A percentile compares a stretch with the other conserved stretches of the same genome.
phyloP scores from a whole-genome alignment of 1,140 invertebrate genomes.

The Panagrolaimus sp. region DNA sequence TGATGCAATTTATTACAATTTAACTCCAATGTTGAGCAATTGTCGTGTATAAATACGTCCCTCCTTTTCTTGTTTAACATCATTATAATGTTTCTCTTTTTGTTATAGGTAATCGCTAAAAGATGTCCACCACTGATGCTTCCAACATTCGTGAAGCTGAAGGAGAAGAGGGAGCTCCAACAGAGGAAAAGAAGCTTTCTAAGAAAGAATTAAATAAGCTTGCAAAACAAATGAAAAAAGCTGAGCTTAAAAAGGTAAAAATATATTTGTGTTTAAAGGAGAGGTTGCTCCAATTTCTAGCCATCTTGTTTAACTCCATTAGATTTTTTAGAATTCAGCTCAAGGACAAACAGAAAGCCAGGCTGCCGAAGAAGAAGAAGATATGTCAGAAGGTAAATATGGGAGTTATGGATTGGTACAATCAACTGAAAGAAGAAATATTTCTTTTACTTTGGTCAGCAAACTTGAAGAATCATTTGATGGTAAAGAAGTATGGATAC shows the following conservation, averaged over 20 bases:
- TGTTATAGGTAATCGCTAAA: too few relatives aligned
- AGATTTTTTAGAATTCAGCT: not conserved
- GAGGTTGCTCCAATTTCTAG: too few relatives aligned
- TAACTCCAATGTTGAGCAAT: too few relatives aligned
- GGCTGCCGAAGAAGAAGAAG: slow-evolving; percentile 22
- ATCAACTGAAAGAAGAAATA: slow-evolving; percentile 36
- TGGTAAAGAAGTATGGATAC: slow-evolving; percentile 50
- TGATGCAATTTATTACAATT: too few relatives aligned
- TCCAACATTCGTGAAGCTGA: not conserved
- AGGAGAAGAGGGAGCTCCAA: not conserved
- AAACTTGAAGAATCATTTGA: slow-evolving; percentile 36
- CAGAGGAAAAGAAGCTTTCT: slow-evolving; percentile 31
- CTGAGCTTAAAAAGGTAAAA: slow-evolving; percentile 12
- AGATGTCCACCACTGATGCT: not conserved
- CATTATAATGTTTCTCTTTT: too few relatives aligned
- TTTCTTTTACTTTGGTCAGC: slow-evolving; percentile 36
- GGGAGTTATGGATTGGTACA: slow-evolving; percentile 49
- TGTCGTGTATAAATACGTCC: too few relatives aligned
- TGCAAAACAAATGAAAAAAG: slow-evolving; percentile 11
- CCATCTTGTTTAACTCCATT: too few relatives aligned
- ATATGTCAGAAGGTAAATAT: slow-evolving; percentile 48
- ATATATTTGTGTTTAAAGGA: too few relatives aligned
- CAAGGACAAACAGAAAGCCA: slow-evolving; percentile 15
- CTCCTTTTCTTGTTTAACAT: too few relatives aligned
- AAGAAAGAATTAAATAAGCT: slow-evolving; percentile 50